These are phyloP conservation scores for Gnathonemus longibarbis DNA, from an alignment of 2,113 vertebrate species.

Conservation along the genomic window DNA sequence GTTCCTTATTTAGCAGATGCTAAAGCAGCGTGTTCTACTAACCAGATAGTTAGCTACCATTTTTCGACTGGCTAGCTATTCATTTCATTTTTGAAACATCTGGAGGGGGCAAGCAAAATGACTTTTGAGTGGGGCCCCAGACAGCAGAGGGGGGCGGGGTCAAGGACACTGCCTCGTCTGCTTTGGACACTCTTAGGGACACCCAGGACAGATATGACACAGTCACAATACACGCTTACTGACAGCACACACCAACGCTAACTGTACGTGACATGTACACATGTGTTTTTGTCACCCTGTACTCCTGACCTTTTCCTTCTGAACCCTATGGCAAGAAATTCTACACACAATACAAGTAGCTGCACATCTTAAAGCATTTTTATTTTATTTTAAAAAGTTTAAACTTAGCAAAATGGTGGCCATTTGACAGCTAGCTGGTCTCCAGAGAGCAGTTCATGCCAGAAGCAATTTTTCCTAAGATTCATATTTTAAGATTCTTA, in stretches of 20 bases:
- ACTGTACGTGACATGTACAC: neutral
- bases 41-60: neutral
- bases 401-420: neutral
- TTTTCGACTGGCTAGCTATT: neutral
- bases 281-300: neutral
- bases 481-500: neutral
- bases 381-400: neutral
- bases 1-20: neutral
- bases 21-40: neutral
- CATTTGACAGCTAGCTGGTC: neutral
- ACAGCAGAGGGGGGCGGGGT: neutral
- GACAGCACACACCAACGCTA: neutral
- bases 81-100: neutral
- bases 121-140: neutral
- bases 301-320: neutral
- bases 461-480: neutral
- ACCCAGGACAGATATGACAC: neutral
- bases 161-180: neutral
- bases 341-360: neutral
- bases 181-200: neutral
- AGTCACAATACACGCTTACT: conserved; percentile 14
- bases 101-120: neutral
- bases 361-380: neutral
- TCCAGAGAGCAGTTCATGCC: neutral
- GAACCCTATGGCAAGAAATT: neutral